Evolutionary conservation across 2,888 invertebrate genomes (phyloP), one percentile per base, ranked within the genome.

Genomic region (Ichneumoninae sp.): DNA sequence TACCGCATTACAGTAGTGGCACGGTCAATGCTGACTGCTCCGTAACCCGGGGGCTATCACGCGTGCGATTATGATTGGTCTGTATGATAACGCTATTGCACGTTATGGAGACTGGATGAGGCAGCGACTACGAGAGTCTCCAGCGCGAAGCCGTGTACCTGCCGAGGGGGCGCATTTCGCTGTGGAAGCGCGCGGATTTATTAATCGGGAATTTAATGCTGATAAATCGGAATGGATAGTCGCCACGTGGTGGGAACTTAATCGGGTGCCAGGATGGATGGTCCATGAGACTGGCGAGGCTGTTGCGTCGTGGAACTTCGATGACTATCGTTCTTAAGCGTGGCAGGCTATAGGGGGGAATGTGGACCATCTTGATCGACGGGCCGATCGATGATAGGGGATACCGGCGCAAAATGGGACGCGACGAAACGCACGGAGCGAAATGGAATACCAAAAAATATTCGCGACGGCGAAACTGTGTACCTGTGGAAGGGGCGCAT

Each of bases 41-140:
- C 36, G 84, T 81, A 81, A 84, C 74, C 84, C 81, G 81, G 78
- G 66, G 81, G 81, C 81, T 75, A 70, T 70, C 78, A 65, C 70
- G 74, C 54, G 81, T 82, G 82, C 57, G 75, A 84, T 82, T 82
- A 84, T 72, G 82, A 84, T 79, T 76, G 79, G 66, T 79, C 52
- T 44, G 52, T 66, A 68, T n/a, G 84, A 84, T 82, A 84, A 84
- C 82, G 71, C 82, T 82, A 80, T 84, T 66, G 75, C 74, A 57
- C 65, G 75, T 76, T 68, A 57, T 44, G 57, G 16, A 16, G 19
- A 74, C 66, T 54, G 22, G 10, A 40, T 47, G 47, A 82, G 68
- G 22, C 74, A 72, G 72, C 71, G 76, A 72, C 76, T 62, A 7
- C 30, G 40, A 10, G 40, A 40, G 8, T 5, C 40, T 40, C 40